Percentiles rank a stretch among this genome's conserved stretches.
These are phyloP conservation scores for Myotis findleyi DNA, from an alignment of 2,797 vertebrate genomes.

Conservation along the genomic window DNA sequence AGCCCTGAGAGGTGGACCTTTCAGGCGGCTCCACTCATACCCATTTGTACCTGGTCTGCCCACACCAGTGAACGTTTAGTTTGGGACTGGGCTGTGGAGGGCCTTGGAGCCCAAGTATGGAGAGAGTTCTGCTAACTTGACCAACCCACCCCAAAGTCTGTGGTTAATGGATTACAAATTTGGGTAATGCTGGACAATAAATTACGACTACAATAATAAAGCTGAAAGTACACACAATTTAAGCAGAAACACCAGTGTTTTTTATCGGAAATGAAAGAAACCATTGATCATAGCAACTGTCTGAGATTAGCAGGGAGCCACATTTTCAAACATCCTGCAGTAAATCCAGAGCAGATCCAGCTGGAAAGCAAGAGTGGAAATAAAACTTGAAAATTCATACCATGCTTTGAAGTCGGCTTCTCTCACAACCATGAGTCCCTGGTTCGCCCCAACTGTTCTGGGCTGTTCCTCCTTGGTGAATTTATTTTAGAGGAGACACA, in stretches of 20 bases:
- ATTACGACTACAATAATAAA: constrained; percentile 87
- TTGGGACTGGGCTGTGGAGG: not conserved
- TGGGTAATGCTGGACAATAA: constrained; percentile 83
- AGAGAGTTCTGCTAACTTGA: constrained; percentile 67
- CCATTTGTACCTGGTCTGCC: not conserved
- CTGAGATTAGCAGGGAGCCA: constrained; percentile 86
- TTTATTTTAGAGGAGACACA: constrained; percentile 80
- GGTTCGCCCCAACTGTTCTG: not conserved
- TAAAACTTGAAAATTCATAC: constrained; percentile 78
- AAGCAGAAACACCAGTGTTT: constrained; percentile 86
- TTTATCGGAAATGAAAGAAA: constrained; percentile 84
- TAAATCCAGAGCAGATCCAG: constrained; percentile 88
- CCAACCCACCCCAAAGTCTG: constrained; percentile 74
- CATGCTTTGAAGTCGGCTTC: constrained; percentile 74
- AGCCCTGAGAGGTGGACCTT: not conserved
- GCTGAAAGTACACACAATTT: constrained; percentile 86
- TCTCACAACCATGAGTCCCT: constrained; percentile 72
- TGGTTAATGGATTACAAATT: constrained; percentile 83
- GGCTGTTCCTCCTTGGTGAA: constrained; percentile 64
- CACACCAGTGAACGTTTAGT: constrained; percentile 31
- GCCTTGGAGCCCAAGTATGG: constrained; percentile 39
- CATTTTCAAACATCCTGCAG: constrained; percentile 89
- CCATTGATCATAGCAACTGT: constrained; percentile 86
- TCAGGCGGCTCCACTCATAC: not conserved
- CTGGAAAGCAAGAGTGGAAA: constrained; percentile 85